Conservation (phyloP, 2,113 vertebrate species). For the Leucosticte australis region DNA sequence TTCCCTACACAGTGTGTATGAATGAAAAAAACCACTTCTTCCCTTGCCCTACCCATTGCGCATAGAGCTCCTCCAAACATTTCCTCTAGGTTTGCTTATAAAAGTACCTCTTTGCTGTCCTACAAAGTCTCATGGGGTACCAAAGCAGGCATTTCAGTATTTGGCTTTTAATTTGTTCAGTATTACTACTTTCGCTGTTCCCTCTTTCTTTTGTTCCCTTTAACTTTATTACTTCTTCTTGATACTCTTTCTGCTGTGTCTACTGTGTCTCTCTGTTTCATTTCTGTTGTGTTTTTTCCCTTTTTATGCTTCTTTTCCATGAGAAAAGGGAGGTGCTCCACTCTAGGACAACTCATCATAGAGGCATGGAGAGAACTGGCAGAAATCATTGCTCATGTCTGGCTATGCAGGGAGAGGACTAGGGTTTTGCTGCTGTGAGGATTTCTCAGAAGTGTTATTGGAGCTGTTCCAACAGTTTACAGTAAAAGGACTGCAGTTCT, state of each 20-base stretch:
- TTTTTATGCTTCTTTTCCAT: background rate
- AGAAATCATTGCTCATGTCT: background rate
- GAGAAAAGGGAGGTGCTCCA: background rate
- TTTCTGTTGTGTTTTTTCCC: background rate
- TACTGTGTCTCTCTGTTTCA: background rate
- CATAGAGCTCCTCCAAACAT: background rate
- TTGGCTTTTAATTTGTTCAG: background rate
- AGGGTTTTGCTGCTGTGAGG: background rate
- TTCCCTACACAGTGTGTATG: background rate
- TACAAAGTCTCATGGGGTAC: background rate
- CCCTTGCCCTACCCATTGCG: background rate
- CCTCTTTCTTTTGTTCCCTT: background rate
- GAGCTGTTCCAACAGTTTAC: constrained; percentile 40
- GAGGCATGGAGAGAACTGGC: background rate
- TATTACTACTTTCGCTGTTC: background rate
- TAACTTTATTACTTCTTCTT: background rate
- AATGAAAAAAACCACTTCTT: background rate
- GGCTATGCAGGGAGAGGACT: background rate
- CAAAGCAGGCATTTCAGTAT: background rate
- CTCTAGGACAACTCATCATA: background rate
- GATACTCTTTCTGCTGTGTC: background rate
- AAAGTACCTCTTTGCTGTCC: background rate
- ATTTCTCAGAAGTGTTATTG: constrained; percentile 48
- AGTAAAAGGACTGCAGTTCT: constrained; percentile 28
- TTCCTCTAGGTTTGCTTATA: background rate